Evolutionary conservation across 2,888 invertebrate genomes (phyloP).

Genomic region (Anarsia innoxiella): DNA sequence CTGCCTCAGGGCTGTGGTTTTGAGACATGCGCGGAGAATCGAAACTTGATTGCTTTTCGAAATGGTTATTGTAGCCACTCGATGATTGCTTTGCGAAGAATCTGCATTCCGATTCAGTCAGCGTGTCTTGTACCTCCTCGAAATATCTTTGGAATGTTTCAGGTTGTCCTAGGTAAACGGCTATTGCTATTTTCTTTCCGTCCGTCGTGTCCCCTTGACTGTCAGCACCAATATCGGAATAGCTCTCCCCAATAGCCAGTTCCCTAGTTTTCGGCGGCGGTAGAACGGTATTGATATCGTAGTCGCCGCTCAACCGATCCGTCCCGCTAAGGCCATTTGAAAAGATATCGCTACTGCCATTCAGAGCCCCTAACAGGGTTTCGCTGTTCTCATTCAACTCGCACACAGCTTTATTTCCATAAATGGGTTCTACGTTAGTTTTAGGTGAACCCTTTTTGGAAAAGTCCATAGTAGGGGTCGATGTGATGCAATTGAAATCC

Average conservation of each 20-base stretch:
- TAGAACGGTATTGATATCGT: conserved; percentile 64
- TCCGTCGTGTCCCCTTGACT: conserved; percentile 82
- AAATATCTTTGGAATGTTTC: conserved; percentile 83
- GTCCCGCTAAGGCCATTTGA: conserved; percentile 52
- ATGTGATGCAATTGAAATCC: conserved; percentile 67
- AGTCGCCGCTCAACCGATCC: conserved; percentile 65
- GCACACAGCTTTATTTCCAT: conserved; percentile 65
- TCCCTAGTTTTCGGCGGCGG: conserved; percentile 69
- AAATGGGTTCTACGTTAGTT: conserved; percentile 62
- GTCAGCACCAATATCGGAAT: conserved; percentile 74
- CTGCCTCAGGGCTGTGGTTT: conserved; percentile 62
- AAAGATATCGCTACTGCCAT: conserved; percentile 62
- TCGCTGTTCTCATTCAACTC: conserved; percentile 62
- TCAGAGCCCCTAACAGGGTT: conserved; percentile 50
- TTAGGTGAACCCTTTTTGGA: conserved; percentile 64
- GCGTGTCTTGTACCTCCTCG: conserved; percentile 79
- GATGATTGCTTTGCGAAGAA: conserved; percentile 73
- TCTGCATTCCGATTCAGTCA: conserved; percentile 77
- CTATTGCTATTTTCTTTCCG: conserved; percentile 90
- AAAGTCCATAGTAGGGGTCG: conserved; percentile 63
- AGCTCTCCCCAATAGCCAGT: conserved; percentile 71
- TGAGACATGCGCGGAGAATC: conserved; percentile 65
- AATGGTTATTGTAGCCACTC: conserved; percentile 61
- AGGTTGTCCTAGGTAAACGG: conserved; percentile 90
- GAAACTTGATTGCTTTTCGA: conserved; percentile 65